A percentile compares a stretch with the other conserved stretches of the same genome.
phyloP scores from a whole-genome alignment of 2,113 vertebrate genomes.

The Coturnix japonica region DNA sequence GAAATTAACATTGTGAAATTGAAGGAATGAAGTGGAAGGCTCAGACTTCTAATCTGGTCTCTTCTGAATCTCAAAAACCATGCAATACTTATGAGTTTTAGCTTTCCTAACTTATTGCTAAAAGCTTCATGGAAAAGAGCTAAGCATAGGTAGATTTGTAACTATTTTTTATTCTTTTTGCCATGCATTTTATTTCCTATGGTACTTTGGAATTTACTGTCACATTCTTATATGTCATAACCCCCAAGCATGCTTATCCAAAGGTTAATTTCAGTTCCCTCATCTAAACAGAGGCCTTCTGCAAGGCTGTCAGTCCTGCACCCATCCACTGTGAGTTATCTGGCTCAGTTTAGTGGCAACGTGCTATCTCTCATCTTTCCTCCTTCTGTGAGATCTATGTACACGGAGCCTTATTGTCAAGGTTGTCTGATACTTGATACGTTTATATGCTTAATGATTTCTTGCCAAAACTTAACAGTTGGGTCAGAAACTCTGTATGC shows the following conservation, averaged over 20 bases:
- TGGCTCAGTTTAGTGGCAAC: background rate
- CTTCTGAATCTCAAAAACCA: background rate
- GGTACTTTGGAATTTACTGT: background rate
- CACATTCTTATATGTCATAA: background rate
- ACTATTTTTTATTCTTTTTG: background rate
- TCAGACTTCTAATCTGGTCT: background rate
- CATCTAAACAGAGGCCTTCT: background rate
- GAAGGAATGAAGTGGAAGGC: background rate
- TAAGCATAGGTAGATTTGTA: rapidly evolving
- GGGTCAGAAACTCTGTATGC: conserved; percentile 27
- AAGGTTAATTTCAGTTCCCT: background rate
- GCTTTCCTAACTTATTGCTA: background rate
- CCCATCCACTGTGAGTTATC: background rate
- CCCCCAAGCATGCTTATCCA: background rate
- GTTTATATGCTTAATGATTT: background rate
- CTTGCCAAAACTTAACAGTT: conserved; percentile 13
- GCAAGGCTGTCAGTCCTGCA: background rate
- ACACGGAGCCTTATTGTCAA: background rate
- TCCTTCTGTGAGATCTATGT: background rate
- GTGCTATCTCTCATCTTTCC: background rate
- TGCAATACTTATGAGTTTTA: background rate
- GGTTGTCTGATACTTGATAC: background rate
- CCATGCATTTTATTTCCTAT: background rate
- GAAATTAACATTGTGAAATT: background rate
- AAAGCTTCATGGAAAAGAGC: background rate